These are phyloP conservation scores for Ispidina picta DNA, from an alignment of 2,797 vertebrate genomes.

Conservation along the genomic window DNA sequence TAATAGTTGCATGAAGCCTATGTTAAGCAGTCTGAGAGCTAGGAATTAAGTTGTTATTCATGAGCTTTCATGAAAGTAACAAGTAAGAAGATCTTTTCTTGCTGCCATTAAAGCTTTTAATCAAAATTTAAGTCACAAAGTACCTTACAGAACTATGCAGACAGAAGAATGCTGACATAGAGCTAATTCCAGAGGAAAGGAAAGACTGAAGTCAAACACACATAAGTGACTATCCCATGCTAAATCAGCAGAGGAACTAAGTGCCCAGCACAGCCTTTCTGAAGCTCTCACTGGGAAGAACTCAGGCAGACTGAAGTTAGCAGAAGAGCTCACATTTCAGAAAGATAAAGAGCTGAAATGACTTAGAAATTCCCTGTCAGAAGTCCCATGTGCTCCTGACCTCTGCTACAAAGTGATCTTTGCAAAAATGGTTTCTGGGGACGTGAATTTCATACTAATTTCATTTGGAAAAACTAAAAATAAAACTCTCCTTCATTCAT, in stretches of 20 bases:
- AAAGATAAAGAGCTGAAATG: neutral
- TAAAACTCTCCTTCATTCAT: neutral
- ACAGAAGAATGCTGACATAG: neutral
- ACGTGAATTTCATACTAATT: neutral
- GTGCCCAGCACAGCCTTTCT: neutral
- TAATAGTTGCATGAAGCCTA: neutral
- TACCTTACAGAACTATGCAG: accelerated
- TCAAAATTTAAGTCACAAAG: neutral
- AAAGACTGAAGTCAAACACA: neutral
- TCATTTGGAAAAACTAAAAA: neutral
- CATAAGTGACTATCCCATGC: neutral
- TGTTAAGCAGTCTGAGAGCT: neutral
- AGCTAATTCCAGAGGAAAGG: neutral
- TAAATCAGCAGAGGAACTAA: neutral
- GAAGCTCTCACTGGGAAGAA: neutral
- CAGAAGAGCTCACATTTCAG: neutral
- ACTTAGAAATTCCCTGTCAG: neutral
- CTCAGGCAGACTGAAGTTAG: neutral
- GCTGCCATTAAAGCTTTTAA: neutral
- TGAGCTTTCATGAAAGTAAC: neutral
- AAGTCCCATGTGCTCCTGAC: neutral
- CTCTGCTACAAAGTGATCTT: neutral
- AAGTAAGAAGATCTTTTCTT: neutral
- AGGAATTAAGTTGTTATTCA: neutral
- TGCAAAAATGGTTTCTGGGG: neutral